Evolutionary conservation across 1,140 invertebrate species (phyloP).

Genomic region (Geopemphigus sp.): DNA sequence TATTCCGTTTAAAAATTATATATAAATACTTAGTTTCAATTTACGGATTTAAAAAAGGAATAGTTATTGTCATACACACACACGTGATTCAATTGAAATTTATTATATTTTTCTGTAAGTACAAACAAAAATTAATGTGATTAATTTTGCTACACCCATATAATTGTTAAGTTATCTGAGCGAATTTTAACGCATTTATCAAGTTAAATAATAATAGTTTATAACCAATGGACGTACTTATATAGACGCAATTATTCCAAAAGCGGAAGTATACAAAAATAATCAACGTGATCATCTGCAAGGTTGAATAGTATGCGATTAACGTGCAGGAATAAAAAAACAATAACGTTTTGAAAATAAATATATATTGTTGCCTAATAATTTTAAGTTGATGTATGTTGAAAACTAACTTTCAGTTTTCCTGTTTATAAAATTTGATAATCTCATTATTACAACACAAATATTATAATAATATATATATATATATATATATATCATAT

Average conservation of each 20-base stretch:
- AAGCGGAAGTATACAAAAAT: constrained; percentile 26
- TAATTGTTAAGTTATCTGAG: background rate
- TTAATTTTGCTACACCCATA: background rate
- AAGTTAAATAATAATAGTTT: constrained; percentile 10
- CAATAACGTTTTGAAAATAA: constrained; percentile 23
- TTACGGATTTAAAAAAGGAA: too few species aligned
- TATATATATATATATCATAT: background rate
- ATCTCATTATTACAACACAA: background rate
- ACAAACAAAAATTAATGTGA: background rate
- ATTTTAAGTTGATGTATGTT: background rate
- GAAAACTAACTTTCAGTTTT: constrained; percentile 23
- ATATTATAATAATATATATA: background rate
- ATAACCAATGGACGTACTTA: background rate
- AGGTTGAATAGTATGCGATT: background rate
- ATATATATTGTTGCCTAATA: constrained; percentile 5
- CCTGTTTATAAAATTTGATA: constrained; percentile 35
- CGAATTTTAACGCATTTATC: background rate
- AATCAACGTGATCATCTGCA: constrained; percentile 12
- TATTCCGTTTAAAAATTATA: too few species aligned
- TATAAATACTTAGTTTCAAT: too few species aligned
- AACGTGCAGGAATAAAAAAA: background rate
- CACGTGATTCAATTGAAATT: background rate
- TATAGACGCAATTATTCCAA: background rate
- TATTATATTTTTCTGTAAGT: background rate
- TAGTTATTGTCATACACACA: too few species aligned